Evolutionary conservation across 2,797 vertebrate genomes (phyloP).

Genomic region (Vespertilio murinus): DNA sequence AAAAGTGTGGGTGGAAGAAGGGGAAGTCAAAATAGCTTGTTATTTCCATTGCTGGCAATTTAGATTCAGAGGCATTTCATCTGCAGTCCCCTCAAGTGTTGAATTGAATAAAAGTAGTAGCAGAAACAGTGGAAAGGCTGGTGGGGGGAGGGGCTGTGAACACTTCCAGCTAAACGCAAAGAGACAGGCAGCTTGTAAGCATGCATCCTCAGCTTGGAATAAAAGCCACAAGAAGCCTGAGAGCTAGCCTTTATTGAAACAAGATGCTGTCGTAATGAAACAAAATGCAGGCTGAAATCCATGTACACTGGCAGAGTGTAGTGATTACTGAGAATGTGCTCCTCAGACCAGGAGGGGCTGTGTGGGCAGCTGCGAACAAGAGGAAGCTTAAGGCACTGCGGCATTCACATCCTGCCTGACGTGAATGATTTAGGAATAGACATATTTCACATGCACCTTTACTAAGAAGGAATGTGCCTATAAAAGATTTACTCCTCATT

Average conservation of each 20-base stretch:
- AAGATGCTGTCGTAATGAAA: slow-evolving; percentile 60
- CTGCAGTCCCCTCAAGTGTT: slow-evolving; percentile 93
- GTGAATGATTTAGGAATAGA: not conserved
- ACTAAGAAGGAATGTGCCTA: not conserved
- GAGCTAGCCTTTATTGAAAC: slow-evolving; percentile 67
- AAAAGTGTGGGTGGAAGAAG: slow-evolving; percentile 77
- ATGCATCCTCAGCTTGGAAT: slow-evolving; percentile 76
- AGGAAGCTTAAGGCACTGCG: not conserved
- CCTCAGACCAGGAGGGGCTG: not conserved
- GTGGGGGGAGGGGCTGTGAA: slow-evolving; percentile 80
- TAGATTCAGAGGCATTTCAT: slow-evolving; percentile 92
- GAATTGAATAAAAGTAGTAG: slow-evolving; percentile 89
- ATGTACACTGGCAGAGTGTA: slow-evolving; percentile 7
- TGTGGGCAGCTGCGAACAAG: not conserved
- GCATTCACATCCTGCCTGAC: not conserved
- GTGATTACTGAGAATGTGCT: not conserved
- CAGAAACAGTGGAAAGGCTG: slow-evolving; percentile 66
- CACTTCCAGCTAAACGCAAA: slow-evolving; percentile 79
- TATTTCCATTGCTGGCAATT: slow-evolving; percentile 92
- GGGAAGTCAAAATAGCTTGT: slow-evolving; percentile 87
- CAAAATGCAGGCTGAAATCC: slow-evolving; percentile 62
- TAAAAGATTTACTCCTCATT: slow-evolving; percentile 40
- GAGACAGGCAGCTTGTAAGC: slow-evolving; percentile 81
- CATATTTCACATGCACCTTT: not conserved
- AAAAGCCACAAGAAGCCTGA: slow-evolving; percentile 67